Base-by-base conservation (phyloP, 2,113 vertebrate genomes). In the Heteronetta atricapilla region DNA sequence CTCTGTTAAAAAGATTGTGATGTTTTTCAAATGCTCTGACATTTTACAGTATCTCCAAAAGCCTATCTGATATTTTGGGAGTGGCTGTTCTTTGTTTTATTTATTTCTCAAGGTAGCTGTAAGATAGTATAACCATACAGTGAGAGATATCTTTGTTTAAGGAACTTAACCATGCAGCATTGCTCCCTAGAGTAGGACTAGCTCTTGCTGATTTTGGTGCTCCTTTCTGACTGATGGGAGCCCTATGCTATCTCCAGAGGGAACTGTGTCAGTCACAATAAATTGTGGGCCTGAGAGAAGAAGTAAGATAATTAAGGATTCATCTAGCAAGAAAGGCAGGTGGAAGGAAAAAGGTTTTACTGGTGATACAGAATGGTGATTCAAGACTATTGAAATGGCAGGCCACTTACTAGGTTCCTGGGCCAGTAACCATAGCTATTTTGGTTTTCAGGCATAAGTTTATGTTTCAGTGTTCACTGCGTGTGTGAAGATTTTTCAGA, bases 171-270 rank as follows among this genome's bases (percentile, higher is more conserved):
- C 7, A 23, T 38, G n/a, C 18, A 40, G 15, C 4, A 7, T 66
- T 77, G 20, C 44, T 77, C 55, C 3, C 2, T 25, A 20, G 53
- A 26, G 17, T 7, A 70, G 28, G 56, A 42, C 6, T 56, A 20
- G 29, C 14, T 72, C 25, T 62, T 52, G 9, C 19, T 83, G 50
- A 56, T 70, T 86, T 83, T 86, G 16, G n/a, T 70, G 64, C 46
- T 81, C 20, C 6, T 78, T 74, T 69, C 76, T 70, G 16, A 2
- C 34, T 62, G 50, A 31, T 58, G 38, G 20, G 72, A 82, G 55
- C 5, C 44, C 38, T 69, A 0, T n/a, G 42, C 4, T 60, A 0
- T 25, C 7, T 84, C 5, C 23, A 34, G 33, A 81, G n/a, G 22
- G 12, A 81, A 38, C 33, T 52, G 25, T 55, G 8, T 64, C 38